Percentiles rank a stretch among this genome's conserved stretches.
Evolutionary conservation across 1,140 invertebrate genomes (phyloP).

Genomic region (Drosophila nasuta): DNA sequence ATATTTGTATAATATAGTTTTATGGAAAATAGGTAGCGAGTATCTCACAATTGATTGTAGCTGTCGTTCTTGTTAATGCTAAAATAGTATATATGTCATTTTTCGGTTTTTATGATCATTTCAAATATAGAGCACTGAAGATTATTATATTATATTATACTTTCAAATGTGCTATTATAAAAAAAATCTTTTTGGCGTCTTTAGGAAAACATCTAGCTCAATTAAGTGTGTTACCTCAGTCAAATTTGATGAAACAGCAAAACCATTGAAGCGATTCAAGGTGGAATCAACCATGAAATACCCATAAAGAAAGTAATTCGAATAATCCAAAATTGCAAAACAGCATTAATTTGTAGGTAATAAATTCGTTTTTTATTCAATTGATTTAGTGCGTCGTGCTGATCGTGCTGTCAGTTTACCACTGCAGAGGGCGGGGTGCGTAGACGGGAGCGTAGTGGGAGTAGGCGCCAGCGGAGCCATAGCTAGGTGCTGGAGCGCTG

Average conservation of each 20-base stretch:
- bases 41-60: no score
- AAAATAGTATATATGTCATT: no score
- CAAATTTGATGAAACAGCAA: background rate
- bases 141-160: no score
- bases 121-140: no score
- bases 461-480: conserved; percentile 71
- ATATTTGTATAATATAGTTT: no score
- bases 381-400: background rate
- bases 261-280: background rate
- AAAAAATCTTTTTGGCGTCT: no score
- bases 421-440: conserved; percentile 54
- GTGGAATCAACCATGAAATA: conserved; percentile 2
- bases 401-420: conserved; percentile 29
- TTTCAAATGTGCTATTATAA: no score
- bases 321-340: background rate
- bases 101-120: no score
- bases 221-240: background rate
- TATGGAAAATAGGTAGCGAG: no score
- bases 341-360: background rate
- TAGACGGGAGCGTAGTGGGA: conserved; percentile 74
- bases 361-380: conserved; percentile 27
- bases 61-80: no score
- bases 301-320: background rate
- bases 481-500: conserved; percentile 69
- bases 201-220: no score